Evolutionary conservation across 2,113 vertebrate genomes (phyloP).

Genomic region (Lepus timidus): DNA sequence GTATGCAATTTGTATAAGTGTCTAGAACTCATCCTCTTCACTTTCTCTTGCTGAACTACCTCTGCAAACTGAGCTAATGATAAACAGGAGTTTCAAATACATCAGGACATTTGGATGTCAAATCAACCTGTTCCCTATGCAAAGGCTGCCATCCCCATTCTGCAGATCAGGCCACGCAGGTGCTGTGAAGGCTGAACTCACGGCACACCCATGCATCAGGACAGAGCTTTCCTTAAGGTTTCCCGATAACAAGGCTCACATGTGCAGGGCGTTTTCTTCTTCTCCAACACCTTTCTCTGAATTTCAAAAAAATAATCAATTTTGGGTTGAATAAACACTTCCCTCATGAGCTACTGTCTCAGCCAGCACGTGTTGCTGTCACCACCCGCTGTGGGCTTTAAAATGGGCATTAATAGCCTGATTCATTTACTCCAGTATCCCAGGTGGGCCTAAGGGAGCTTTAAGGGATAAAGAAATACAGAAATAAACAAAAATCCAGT

Average conservation of each 20-base stretch:
- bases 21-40: not conserved
- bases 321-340: conserved; percentile 18
- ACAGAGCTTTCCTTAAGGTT: not conserved
- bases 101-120: not conserved
- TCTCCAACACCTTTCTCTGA: not conserved
- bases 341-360: not conserved
- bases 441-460: conserved; percentile 39
- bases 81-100: not conserved
- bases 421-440: conserved; percentile 66
- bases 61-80: conserved; percentile 2
- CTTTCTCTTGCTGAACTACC: not conserved
- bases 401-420: conserved; percentile 52
- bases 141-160: not conserved
- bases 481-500: conserved; percentile 65
- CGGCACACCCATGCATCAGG: too few species aligned
- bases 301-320: conserved; percentile 43
- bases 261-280: not conserved
- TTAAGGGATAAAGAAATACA: conserved; percentile 66
- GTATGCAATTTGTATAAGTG: not conserved
- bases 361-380: not conserved
- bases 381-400: not conserved
- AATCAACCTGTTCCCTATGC: not conserved
- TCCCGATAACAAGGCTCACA: not conserved
- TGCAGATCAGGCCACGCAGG: not conserved
- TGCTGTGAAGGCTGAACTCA: not conserved